Evolutionary conservation across 1,140 invertebrate genomes (phyloP), one percentile per base, ranked within the genome.

Genomic region (Zaprionus africanus): DNA sequence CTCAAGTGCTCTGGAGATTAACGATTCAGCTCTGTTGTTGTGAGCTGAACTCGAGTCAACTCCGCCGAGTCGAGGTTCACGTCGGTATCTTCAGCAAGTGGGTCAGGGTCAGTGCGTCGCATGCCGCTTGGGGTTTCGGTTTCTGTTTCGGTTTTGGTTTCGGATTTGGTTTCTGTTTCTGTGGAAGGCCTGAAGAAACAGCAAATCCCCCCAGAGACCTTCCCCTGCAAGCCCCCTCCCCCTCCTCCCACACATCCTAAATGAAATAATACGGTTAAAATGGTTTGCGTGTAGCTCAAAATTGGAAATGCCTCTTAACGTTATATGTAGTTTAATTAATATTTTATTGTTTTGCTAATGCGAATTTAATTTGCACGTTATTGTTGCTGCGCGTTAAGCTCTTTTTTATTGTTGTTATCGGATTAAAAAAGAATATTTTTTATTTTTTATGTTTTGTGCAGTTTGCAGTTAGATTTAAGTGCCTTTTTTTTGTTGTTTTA

Each of bases 1-100:
- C 75, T 90, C 81, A 78, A 86, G 84, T 80, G 77, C 66, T 78
- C 85, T 76, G 73, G 78, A 87, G 84, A 87, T 87, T 87, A 87
- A 81, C 84, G 81, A 81, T 81, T 87, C 75, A 68, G 76, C 54
- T 53, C 7, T 11, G 9, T 34, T 22, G 22, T 22, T 22, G 31
- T 1, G 56, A 76, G 56, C 59, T 61, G 63, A 68, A 53, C 59
- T 68, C 62, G 53, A 41, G 17, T 49, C 31, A 43, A 38, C 43
- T 34, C 46, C 19, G 19, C 46, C 19, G 19, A 56, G 66, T 53
- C 51, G 68, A 63, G 68, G 58, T 57, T 72, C 65, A 17, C n/a
- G 69, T 72, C 28, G 69, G 63, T 87, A 81, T 87, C 85, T 87
- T 87, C 78, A 79, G 78, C 63, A 87, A 87, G 81, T 87, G 81